Conservation (phyloP, 1,140 invertebrate species). For the Delia radicum region DNA sequence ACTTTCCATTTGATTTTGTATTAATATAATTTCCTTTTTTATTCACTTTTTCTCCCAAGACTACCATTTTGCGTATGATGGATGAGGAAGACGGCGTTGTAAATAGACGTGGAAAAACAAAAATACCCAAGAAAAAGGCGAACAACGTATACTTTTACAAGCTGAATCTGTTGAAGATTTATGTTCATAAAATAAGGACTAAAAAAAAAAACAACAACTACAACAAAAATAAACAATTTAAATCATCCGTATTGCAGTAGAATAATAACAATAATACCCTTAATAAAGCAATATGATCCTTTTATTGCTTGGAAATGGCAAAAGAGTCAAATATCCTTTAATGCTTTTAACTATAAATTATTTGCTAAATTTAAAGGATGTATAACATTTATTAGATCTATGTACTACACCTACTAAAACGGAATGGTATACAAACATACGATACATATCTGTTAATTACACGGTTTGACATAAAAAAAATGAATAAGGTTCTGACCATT, state of each 20-base stretch:
- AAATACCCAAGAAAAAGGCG: conserved; percentile 41
- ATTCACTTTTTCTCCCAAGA: conserved; percentile 39
- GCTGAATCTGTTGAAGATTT: conserved; percentile 52
- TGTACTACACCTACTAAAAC: too few species aligned
- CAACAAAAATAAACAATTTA: background rate
- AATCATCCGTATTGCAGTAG: background rate
- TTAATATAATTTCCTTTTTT: background rate
- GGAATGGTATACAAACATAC: too few species aligned
- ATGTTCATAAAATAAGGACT: conserved; percentile 33
- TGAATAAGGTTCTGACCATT: too few species aligned
- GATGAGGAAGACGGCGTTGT: conserved; percentile 86
- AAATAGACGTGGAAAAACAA: conserved; percentile 59
- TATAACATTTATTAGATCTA: too few species aligned
- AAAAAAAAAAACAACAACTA: too few species aligned
- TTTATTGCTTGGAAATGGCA: too few species aligned
- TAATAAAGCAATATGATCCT: background rate
- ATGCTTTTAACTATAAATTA: too few species aligned
- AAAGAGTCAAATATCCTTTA: too few species aligned
- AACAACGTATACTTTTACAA: conserved; percentile 46
- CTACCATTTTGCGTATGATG: conserved; percentile 92
- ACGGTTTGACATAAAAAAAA: too few species aligned
- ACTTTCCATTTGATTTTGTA: background rate
- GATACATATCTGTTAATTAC: too few species aligned
- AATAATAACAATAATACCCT: background rate
- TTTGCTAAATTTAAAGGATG: too few species aligned